phyloP scores from a whole-genome alignment of 2,113 vertebrate species.

The Poeciliopsis retropinna region DNA sequence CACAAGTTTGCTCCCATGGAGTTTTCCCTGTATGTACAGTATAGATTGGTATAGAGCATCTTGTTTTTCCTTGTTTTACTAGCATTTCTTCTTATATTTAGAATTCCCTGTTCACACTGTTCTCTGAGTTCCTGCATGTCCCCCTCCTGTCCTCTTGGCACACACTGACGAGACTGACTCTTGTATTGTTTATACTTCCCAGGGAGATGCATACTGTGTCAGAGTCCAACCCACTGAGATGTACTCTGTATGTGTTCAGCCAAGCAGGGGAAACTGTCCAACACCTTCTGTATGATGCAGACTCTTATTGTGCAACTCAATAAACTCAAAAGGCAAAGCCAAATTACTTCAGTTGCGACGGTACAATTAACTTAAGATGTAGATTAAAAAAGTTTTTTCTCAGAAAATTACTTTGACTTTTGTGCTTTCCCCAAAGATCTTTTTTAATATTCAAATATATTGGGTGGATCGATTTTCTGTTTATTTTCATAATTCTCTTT shows the following conservation, averaged over 20 bases:
- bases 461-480: slow-evolving; percentile 45
- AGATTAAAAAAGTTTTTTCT: slow-evolving; percentile 27
- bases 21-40: slow-evolving; percentile 57
- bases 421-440: slow-evolving; percentile 46
- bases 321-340: neutral
- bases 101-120: slow-evolving; percentile 19
- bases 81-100: slow-evolving; percentile 50
- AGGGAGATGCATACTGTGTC: slow-evolving; percentile 62
- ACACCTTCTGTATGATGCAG: slow-evolving; percentile 24
- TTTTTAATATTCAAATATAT: slow-evolving; percentile 51
- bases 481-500: slow-evolving; percentile 46
- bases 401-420: slow-evolving; percentile 34
- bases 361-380: slow-evolving; percentile 20
- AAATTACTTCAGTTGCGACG: slow-evolving; percentile 11
- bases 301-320: slow-evolving; percentile 2
- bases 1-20: slow-evolving; percentile 50
- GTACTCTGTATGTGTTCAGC: slow-evolving; percentile 42
- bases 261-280: slow-evolving; percentile 38
- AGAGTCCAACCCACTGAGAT: slow-evolving; percentile 57
- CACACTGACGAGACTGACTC: slow-evolving; percentile 58
- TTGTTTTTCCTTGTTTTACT: slow-evolving; percentile 46
- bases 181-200: slow-evolving; percentile 63
- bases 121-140: slow-evolving; percentile 47
- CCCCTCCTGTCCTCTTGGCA: slow-evolving; percentile 65
- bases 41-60: slow-evolving; percentile 26